Evolutionary conservation across 2,797 vertebrate species (phyloP), one percentile per base, ranked within the genome.

Genomic region (Podarcis lilfordi): DNA sequence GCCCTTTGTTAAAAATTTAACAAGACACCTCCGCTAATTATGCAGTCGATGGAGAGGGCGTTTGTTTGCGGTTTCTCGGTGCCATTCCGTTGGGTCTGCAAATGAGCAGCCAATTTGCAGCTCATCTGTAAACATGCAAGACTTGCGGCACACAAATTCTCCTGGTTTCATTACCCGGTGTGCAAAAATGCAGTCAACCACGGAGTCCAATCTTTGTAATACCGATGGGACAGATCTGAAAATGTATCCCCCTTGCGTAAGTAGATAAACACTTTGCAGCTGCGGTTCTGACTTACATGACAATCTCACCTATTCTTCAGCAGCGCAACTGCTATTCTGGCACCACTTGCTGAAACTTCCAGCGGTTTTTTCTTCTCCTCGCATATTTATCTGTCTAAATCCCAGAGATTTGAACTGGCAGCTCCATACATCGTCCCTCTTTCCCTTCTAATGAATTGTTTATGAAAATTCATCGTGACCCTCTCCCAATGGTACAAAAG

Each of bases 211-310:
- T 92, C 86, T 92, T 92, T 94, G 76, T 81, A 27, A 78, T 50
- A 78, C 25, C 90, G 80, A 84, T 79, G 77, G 93, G 90, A 90
- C 23, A 84, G 88, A 94, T 83, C 90, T 88, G 90, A 89, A 93
- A 95, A 85, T 91, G 84, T 40, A 80, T 72, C 92, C 84, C 89
- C 89, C 90, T 91, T 92, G 94, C 92, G 91, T 91, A 91, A 2
- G 2, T 7, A 88, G 78, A 91, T 78, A 55, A 91, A 86, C 85
- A 85, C 82, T 91, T 86, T 94, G 89, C 93, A 93, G 89, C 90
- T 94, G 37, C 89, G 82, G 88, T 93, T 69, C 92, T 87, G 93
- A 91, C 92, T 94, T 93, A 93, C 92, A 91, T 87, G 88, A 93
- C 91, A 94, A 92, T 91, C 92, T 94, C 37, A 91, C 80, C 92